Evolutionary conservation across 2,888 invertebrate species (phyloP), one percentile per base, ranked within the genome.

Genomic region (Sisyra terminalis): DNA sequence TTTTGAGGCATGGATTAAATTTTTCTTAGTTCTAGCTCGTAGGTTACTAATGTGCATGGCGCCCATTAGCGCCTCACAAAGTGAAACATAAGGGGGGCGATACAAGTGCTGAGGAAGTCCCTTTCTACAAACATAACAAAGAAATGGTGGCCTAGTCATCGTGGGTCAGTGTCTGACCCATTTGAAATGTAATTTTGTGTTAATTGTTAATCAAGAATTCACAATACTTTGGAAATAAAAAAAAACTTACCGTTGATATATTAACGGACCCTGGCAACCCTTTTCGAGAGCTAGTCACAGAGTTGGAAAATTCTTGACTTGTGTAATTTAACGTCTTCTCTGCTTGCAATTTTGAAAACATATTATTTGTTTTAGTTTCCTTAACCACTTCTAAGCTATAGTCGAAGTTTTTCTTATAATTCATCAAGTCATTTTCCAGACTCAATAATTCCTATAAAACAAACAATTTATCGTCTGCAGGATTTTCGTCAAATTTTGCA

Each of bases 381-480:
- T n/a, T 4, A 41, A 41, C 16, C 10, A 6, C 16, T 32, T 41
- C 41, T 16, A 41, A 11, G 18, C 18, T 15, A 38, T 17, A 14
- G 8, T 17, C n/a, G 35, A 40, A 46, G 36, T 31, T 8, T 29
- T 48, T 44, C 15, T 52, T 49, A 9, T 42, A 42, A 6, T 51
- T 47, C 38, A 51, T 51, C 34, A 50, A 52, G 30, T 51, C 50
- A 16, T 47, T 49, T 45, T 56, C 55, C 17, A 60, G 42, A 46
- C 55, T 56, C 46, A 50, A 57, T 18, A 61, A 46, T 51, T 60
- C 58, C 58, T 61, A 44, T 52, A 52, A 42, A 40, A 39, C 32
- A 43, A 24, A 24, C 24, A 24, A 24, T 24, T 24, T 24, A 7
- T 5, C 24, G 24, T 24, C 24, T 24, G 24, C 24, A 24, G 7